Evolutionary conservation across 2,888 invertebrate species (phyloP).

Genomic region (Copidosoma aretas): DNA sequence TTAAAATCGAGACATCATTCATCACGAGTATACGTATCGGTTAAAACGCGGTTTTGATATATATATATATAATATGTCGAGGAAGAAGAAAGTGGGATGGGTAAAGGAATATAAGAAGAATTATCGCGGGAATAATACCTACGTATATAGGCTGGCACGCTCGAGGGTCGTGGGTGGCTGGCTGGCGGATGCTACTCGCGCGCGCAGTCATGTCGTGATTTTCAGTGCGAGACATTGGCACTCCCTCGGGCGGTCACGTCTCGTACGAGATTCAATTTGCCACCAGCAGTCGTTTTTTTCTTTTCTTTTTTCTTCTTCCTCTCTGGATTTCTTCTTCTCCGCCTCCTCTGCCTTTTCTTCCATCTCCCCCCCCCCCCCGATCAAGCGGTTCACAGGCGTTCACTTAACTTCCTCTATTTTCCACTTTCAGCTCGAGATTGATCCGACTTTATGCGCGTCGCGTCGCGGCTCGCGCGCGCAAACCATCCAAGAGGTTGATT

Average conservation of each 20-base stretch:
- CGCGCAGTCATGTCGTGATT: slow-evolving; percentile 56
- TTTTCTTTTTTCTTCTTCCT: slow-evolving; percentile 28
- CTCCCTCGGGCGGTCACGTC: slow-evolving; percentile 59
- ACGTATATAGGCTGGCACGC: slow-evolving; percentile 55
- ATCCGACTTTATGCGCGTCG: neutral
- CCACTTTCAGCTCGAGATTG: neutral
- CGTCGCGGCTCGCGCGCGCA: neutral
- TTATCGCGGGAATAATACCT: slow-evolving; percentile 52
- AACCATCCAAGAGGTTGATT: no score
- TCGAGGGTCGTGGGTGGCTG: slow-evolving; percentile 27
- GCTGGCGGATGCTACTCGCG: no score
- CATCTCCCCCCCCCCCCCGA: neutral
- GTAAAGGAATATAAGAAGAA: no score
- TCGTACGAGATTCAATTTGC: slow-evolving; percentile 59
- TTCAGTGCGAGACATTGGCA: slow-evolving; percentile 52
- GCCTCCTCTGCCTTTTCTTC: slow-evolving; percentile 4
- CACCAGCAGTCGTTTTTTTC: slow-evolving; percentile 48
- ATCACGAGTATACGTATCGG: no score
- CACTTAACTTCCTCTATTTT: slow-evolving; percentile 15
- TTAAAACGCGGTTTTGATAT: no score
- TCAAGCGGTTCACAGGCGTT: neutral
- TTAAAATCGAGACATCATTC: no score
- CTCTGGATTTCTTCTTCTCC: slow-evolving; percentile 30
- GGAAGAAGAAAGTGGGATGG: no score
- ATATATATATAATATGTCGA: neutral